These are phyloP conservation scores for Scaptodrosophila lebanonensis DNA, from an alignment of 1,140 invertebrate genomes.

Conservation along the genomic window DNA sequence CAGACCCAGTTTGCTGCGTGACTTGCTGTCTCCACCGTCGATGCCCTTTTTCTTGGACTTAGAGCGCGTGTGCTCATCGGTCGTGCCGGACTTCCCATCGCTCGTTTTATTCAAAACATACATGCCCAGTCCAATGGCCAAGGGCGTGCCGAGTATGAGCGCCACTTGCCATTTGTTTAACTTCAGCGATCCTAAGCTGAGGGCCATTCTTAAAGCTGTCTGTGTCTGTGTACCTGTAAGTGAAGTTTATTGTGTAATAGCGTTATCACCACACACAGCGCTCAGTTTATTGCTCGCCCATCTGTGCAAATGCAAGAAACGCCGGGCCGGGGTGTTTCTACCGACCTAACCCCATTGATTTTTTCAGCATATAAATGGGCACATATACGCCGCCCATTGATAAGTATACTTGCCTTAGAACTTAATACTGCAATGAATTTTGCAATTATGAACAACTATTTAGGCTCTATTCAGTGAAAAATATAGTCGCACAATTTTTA, in stretches of 20 bases:
- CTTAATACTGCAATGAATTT: conserved; percentile 61
- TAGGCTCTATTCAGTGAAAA: conserved; percentile 46
- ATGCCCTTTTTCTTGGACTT: conserved; percentile 9
- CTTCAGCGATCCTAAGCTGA: conserved; percentile 57
- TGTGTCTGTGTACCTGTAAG: conserved; percentile 20
- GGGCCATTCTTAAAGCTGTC: conserved; percentile 37
- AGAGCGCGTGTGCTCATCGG: conserved; percentile 31
- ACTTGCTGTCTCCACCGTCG: neutral
- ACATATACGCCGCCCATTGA: neutral
- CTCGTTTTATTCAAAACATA: conserved; percentile 84
- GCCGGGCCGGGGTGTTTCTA: too few species aligned
- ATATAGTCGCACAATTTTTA: too few species aligned
- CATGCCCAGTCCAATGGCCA: conserved; percentile 88
- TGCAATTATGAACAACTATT: conserved; percentile 44
- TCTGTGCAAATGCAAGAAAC: neutral
- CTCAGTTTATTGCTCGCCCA: neutral
- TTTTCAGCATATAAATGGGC: conserved; percentile 20
- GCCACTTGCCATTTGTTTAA: conserved; percentile 78
- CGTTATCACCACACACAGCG: neutral
- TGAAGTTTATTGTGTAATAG: conserved; percentile 56
- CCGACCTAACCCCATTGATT: conserved; percentile 56
- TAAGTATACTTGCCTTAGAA: conserved; percentile 45
- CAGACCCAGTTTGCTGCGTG: conserved; percentile 31
- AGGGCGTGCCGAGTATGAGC: conserved; percentile 86
- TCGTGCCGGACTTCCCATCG: conserved; percentile 25